These are phyloP conservation scores for Homalodisca vitripennis DNA, from an alignment of 1,140 invertebrate genomes.

Conservation along the genomic window DNA sequence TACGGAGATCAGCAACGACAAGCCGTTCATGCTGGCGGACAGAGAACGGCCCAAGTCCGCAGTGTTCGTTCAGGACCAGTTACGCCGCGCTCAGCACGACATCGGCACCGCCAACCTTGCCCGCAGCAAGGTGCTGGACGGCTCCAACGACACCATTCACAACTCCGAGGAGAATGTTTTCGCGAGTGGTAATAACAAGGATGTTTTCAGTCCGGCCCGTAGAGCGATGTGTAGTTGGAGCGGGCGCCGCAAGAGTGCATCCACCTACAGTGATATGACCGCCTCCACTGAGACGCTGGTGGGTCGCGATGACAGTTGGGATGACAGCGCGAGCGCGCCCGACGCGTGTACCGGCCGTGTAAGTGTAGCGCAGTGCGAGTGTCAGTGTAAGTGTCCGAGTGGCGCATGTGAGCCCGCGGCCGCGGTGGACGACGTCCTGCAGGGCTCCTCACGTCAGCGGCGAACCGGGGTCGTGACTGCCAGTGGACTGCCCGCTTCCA, in stretches of 20 bases:
- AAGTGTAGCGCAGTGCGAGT: slow-evolving; percentile 9
- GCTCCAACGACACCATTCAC: slow-evolving; percentile 1
- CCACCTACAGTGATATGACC: slow-evolving; percentile 12
- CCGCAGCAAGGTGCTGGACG: background rate
- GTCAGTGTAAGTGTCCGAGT: background rate
- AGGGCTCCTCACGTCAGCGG: background rate
- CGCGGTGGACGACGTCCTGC: background rate
- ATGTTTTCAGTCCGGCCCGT: slow-evolving; percentile 22
- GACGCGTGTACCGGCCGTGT: background rate
- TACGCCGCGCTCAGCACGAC: background rate
- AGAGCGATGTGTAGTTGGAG: slow-evolving; percentile 20
- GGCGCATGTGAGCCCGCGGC: background rate
- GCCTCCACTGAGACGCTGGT: slow-evolving; percentile 24
- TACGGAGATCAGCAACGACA: slow-evolving; percentile 20
- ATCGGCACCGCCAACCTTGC: background rate
- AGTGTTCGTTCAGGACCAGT: background rate
- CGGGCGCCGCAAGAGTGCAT: slow-evolving; percentile 15
- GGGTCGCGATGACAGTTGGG: slow-evolving; percentile 15
- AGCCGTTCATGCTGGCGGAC: slow-evolving; percentile 7
- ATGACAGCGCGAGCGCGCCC: background rate
- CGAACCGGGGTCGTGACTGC: background rate
- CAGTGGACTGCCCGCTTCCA: background rate
- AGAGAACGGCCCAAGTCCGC: background rate
- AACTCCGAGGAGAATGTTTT: slow-evolving; percentile 24
- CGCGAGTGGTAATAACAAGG: background rate